These are phyloP conservation scores for Bufo bufo DNA, from an alignment of 2,113 vertebrate genomes.

Conservation along the genomic window DNA sequence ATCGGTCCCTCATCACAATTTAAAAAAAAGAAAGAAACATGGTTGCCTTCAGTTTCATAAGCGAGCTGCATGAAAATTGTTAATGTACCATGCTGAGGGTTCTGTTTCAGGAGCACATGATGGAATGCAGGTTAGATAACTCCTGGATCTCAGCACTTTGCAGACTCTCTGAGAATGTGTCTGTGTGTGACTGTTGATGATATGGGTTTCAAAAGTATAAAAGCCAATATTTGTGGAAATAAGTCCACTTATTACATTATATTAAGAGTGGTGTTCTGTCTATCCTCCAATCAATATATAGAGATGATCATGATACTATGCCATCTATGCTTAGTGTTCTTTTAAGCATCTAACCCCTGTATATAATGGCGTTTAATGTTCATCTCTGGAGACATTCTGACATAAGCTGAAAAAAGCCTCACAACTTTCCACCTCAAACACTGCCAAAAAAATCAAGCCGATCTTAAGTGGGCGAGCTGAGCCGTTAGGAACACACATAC, in stretches of 20 bases:
- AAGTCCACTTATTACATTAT: background rate
- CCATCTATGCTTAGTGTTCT: background rate
- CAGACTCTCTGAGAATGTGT: constrained; percentile 43
- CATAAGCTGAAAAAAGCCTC: constrained; percentile 55
- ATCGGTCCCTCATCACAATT: background rate
- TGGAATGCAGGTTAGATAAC: constrained; percentile 48
- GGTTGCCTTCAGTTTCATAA: constrained; percentile 12
- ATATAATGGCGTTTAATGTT: constrained; percentile 23
- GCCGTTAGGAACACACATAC: constrained; percentile 51
- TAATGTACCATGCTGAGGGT: constrained; percentile 46
- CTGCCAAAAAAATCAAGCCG: constrained; percentile 50
- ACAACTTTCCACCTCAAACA: constrained; percentile 57
- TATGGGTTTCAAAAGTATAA: background rate
- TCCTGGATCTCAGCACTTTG: constrained; percentile 26
- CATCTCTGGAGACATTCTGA: constrained; percentile 49
- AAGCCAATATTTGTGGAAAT: constrained; percentile 2
- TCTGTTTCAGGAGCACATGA: constrained; percentile 47
- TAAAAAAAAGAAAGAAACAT: background rate
- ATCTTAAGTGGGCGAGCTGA: constrained; percentile 52
- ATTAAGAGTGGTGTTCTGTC: background rate
- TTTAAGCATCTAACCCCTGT: background rate
- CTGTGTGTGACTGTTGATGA: background rate
- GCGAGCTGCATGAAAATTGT: constrained; percentile 41
- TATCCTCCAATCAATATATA: constrained; percentile 6
- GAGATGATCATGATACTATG: background rate